Percentiles rank a stretch among this genome's conserved stretches.
These are phyloP conservation scores for Troglohyphantes excavatus DNA, from an alignment of 2,888 invertebrate genomes.

Conservation along the genomic window DNA sequence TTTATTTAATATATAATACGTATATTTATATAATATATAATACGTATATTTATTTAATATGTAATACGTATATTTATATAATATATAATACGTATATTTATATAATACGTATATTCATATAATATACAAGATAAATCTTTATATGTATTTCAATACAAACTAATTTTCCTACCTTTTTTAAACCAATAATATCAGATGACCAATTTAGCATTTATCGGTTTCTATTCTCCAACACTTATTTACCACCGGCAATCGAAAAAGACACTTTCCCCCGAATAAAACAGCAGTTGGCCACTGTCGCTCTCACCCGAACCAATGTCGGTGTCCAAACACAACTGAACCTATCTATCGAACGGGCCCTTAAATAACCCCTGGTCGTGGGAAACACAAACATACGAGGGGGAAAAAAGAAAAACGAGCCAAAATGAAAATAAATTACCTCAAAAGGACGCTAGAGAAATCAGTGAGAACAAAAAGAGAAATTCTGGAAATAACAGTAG, in stretches of 20 bases:
- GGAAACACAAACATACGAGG: constrained; percentile 26
- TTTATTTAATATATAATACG: no score
- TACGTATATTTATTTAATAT: no score
- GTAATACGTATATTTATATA: no score
- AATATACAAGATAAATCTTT: no score
- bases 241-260: not conserved
- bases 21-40: no score
- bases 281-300: not conserved
- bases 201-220: no score
- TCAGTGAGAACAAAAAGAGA: not conserved
- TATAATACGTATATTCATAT: no score
- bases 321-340: constrained; percentile 20
- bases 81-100: no score
- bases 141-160: no score
- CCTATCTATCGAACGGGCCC: not conserved
- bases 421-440: constrained; percentile 56
- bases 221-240: not conserved
- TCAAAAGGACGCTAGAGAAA: constrained; percentile 12
- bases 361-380: constrained; percentile 33
- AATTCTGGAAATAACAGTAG: not conserved
- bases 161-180: no score
- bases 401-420: not conserved
- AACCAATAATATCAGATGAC: no score
- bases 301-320: not conserved
- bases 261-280: not conserved